Evolutionary conservation across 2,888 invertebrate species (phyloP).

Genomic region (Teleogryllus oceanicus): DNA sequence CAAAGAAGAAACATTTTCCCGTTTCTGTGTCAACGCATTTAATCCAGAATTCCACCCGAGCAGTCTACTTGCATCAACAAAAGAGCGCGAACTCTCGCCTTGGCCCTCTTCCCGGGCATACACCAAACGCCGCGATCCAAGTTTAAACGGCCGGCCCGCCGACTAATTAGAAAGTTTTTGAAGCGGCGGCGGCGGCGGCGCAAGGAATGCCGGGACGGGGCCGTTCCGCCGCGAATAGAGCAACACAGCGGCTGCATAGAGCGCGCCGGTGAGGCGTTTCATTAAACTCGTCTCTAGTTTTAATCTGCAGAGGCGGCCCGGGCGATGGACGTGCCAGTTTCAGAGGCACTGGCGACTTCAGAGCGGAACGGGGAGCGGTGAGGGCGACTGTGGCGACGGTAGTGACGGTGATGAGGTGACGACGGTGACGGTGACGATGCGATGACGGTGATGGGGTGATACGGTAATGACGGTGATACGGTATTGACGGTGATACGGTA

Average conservation of each 20-base stretch:
- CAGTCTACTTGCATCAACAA: background rate
- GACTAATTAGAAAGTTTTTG: slow-evolving; percentile 10
- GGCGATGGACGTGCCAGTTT: too few relatives aligned
- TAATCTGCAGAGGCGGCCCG: background rate
- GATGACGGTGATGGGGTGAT: too few relatives aligned
- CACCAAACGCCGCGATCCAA: background rate
- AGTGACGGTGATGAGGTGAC: background rate
- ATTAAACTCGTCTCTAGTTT: background rate
- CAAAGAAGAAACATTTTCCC: background rate
- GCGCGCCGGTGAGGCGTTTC: background rate
- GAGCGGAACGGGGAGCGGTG: background rate
- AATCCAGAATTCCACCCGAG: background rate
- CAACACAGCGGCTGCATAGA: background rate
- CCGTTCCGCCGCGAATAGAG: background rate
- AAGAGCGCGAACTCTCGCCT: background rate
- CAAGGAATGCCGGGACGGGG: background rate
- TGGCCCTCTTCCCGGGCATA: background rate
- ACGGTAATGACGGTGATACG: too few relatives aligned
- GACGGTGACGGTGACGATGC: too few relatives aligned
- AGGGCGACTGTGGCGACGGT: background rate
- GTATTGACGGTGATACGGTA: too few relatives aligned
- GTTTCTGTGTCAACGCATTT: background rate
- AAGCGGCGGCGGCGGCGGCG: background rate
- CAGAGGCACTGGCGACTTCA: background rate
- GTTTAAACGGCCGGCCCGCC: background rate